Base-by-base conservation (phyloP, 1,140 invertebrate genomes). In the Nymphalis io region DNA sequence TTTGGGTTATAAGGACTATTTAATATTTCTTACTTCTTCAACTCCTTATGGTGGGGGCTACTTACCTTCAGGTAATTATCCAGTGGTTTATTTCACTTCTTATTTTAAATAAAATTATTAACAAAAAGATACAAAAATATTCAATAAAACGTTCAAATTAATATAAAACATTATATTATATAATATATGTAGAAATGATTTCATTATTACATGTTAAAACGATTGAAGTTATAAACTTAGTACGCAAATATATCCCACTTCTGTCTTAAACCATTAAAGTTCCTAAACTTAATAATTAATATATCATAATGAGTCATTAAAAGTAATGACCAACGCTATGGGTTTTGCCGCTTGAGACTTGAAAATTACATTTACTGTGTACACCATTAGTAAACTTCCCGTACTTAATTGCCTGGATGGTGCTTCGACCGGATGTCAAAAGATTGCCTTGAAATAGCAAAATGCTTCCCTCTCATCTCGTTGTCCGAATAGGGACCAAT, bases 361-460 rank as follows among this genome's bases (percentile, higher is more conserved):
- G 72, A 77, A 77, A 81, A 81, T 80, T 68, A 81, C 73, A 70
- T 75, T 62, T 68, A 73, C 74, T 82, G 76, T 87, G 76, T 80
- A 85, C 70, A 73, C 84, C 82, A 87, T 88, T 85, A 85, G 80
- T 55, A 67, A 67, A 70, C 76, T 86, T 89, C 87, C 87, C 79
- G 80, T 68, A 74, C 73, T 79, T 88, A 89, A 89, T 89, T 89
- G 87, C 85, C 77, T 75, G 73, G 76, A 79, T 83, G 72, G 81
- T 79, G 81, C 77, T 74, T 78, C 75, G 75, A 75, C 84, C 84
- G 87, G 87, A 89, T 81, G 81, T 81, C 83, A 79, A 88, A 89
- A 89, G 87, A 89, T 89, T 89, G 85, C 82, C 70, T 81, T 82
- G 72, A 82, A 88, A 89, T 84, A 84, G 80, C 78, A 68, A 79